Evolutionary conservation across 2,888 invertebrate genomes (phyloP).

Genomic region (Nomada lathburiana): DNA sequence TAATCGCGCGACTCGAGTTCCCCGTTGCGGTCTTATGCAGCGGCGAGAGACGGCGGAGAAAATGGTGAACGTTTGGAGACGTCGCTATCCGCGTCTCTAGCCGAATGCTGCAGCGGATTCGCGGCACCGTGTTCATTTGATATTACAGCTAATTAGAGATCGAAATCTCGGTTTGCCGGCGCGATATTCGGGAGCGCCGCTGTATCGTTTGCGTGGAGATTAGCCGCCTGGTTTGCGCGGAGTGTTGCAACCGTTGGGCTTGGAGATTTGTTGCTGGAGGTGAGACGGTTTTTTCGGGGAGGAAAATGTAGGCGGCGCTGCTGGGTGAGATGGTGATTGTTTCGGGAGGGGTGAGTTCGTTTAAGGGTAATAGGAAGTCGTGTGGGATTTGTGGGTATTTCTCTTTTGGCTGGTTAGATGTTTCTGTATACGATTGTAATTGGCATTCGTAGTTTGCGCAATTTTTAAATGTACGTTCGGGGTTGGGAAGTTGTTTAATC

Average conservation of each 20-base stretch:
- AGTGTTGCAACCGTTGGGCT: not conserved
- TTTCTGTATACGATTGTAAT: no score
- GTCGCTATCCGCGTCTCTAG: conserved; percentile 44
- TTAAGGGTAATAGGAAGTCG: no score
- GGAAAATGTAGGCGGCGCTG: no score
- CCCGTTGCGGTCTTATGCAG: conserved; percentile 22
- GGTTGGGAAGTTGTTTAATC: no score
- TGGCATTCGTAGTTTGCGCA: no score
- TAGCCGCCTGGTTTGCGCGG: not conserved
- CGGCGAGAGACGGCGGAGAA: not conserved
- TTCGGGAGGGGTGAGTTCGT: no score
- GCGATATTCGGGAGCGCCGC: not conserved
- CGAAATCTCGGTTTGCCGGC: conserved; percentile 75
- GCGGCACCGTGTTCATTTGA: conserved; percentile 79
- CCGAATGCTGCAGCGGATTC: conserved; percentile 56
- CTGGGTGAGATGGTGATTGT: no score
- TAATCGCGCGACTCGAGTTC: conserved; percentile 15
- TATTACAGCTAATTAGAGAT: conserved; percentile 84
- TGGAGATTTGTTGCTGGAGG: not conserved
- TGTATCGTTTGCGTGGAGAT: not conserved
- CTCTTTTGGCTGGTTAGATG: no score
- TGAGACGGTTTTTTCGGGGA: no score
- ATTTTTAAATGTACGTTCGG: no score
- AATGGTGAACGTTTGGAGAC: conserved; percentile 1
- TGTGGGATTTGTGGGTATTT: no score